Evolutionary conservation across 2,113 vertebrate genomes (phyloP).

Genomic region (Pica pica): DNA sequence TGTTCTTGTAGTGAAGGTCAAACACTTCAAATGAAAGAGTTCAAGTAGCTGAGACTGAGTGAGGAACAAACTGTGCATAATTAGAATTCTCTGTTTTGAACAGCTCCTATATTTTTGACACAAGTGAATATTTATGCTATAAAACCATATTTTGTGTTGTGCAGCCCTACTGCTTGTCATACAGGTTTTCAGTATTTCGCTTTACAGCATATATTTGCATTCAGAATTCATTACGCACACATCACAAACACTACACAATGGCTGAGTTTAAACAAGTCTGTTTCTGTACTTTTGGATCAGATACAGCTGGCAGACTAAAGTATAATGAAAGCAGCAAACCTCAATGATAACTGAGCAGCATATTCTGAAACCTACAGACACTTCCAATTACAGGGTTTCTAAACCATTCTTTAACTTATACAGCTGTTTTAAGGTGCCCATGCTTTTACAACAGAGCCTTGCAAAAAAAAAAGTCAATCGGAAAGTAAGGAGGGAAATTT

Average conservation of each 20-base stretch:
- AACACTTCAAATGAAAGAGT: background rate
- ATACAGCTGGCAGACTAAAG: conserved; percentile 39
- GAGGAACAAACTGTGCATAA: conserved; percentile 38
- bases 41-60: conserved; percentile 1
- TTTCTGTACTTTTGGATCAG: conserved; percentile 47
- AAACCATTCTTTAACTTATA: background rate
- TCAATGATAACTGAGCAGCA: background rate
- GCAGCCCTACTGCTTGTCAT: conserved; percentile 43
- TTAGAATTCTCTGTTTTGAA: conserved; percentile 40
- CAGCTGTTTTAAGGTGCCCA: background rate
- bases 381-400: conserved; percentile 33
- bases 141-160: conserved; percentile 43
- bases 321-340: conserved; percentile 32
- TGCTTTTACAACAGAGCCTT: background rate
- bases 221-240: conserved; percentile 44
- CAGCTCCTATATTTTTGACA: conserved; percentile 24
- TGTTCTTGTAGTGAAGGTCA: conserved; percentile 12
- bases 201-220: conserved; percentile 57
- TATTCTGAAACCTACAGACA: conserved; percentile 9
- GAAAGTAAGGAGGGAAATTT: background rate
- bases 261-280: conserved; percentile 55
- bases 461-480: background rate
- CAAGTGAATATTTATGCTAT: conserved; percentile 47
- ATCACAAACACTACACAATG: conserved; percentile 51
- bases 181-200: conserved; percentile 33